Percentiles rank a stretch among this genome's conserved stretches.
Conservation (phyloP, 2,797 vertebrate genomes). For the Champsocephalus gunnari region DNA sequence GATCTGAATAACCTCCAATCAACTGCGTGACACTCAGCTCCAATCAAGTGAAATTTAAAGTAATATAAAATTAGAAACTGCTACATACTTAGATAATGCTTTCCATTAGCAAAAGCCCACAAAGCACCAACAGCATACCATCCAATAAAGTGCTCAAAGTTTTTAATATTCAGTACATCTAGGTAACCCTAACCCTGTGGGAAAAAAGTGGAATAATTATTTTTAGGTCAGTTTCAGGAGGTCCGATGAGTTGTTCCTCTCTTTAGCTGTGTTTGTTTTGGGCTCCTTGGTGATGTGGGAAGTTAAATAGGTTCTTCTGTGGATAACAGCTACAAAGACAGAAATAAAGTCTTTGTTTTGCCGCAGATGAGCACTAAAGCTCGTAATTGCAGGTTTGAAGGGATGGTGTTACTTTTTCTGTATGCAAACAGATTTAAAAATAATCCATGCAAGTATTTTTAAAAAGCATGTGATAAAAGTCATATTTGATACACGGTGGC, state of each 20-base stretch:
- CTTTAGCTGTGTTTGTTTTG: neutral
- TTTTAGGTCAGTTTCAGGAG: neutral
- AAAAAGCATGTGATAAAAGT: constrained; percentile 20
- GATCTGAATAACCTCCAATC: too few relatives aligned
- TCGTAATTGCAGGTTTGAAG: constrained; percentile 28
- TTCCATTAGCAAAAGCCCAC: too few relatives aligned
- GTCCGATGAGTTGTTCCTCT: neutral
- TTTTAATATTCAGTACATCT: too few relatives aligned
- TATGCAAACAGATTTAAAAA: constrained; percentile 3
- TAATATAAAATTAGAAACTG: too few relatives aligned
- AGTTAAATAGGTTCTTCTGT: neutral
- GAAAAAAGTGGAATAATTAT: neutral
- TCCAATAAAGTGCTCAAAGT: too few relatives aligned
- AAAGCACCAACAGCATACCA: too few relatives aligned
- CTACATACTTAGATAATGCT: too few relatives aligned
- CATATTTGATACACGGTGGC: neutral
- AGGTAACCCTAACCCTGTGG: too few relatives aligned
- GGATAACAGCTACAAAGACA: neutral
- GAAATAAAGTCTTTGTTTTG: constrained; percentile 24
- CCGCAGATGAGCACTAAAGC: constrained; percentile 4
- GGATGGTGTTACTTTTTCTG: neutral
- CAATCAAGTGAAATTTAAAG: too few relatives aligned
- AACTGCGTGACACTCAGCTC: too few relatives aligned
- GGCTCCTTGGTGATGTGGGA: neutral
- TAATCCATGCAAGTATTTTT: neutral